Evolutionary conservation across 2,888 invertebrate genomes (phyloP).

Genomic region (Drosophila differens): DNA sequence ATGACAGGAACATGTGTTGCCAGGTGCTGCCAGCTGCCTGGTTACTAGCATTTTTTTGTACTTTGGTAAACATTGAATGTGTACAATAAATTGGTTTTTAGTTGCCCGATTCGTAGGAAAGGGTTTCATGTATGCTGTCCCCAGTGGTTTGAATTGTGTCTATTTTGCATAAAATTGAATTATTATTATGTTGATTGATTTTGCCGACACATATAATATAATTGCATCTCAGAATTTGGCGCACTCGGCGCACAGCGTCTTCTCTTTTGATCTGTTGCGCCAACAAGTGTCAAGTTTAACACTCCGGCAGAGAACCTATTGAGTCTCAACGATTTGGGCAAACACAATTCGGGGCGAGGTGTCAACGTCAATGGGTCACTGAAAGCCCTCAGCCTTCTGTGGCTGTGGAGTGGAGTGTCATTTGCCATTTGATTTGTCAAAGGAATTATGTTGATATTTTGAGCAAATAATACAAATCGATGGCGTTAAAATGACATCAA

Average conservation of each 20-base stretch:
- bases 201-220: conserved; percentile 1
- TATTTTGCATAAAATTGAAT: conserved; percentile 41
- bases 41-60: background rate
- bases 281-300: conserved; percentile 53
- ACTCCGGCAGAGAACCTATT: conserved; percentile 29
- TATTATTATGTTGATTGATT: conserved; percentile 34
- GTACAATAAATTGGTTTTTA: conserved; percentile 27
- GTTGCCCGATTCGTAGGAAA: background rate
- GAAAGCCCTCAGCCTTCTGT: conserved; percentile 69
- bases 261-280: conserved; percentile 65
- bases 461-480: conserved; percentile 64
- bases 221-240: conserved; percentile 3
- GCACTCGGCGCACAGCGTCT: conserved; percentile 26
- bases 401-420: conserved; percentile 23
- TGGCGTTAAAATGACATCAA: conserved; percentile 74
- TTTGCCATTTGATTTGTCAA: conserved; percentile 76
- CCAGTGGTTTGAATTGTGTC: conserved; percentile 24
- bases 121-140: conserved; percentile 14
- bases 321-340: conserved; percentile 49
- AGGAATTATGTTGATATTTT: conserved; percentile 75
- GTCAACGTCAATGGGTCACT: conserved; percentile 49
- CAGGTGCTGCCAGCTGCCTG: conserved; percentile 25
- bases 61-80: conserved; percentile 7
- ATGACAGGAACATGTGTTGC: conserved; percentile 42
- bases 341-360: conserved; percentile 55